These are phyloP conservation scores for Sandelia bainsii DNA, from an alignment of 2,797 vertebrate species.

Conservation along the genomic window DNA sequence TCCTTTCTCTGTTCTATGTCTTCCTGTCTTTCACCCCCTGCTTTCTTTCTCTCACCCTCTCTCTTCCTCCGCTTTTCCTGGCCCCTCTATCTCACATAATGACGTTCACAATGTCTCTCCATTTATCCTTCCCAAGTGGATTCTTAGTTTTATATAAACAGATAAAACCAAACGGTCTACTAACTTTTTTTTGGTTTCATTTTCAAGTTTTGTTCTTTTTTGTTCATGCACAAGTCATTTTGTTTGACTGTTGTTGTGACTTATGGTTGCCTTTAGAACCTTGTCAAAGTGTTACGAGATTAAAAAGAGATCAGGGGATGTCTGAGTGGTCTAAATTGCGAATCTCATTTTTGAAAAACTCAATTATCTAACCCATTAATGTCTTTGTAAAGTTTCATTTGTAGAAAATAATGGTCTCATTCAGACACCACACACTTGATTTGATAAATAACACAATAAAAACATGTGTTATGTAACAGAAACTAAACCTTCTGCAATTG, in stretches of 20 bases:
- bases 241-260: neutral
- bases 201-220: conserved; percentile 26
- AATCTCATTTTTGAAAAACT: neutral
- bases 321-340: neutral
- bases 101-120: conserved; percentile 30
- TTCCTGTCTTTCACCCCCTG: conserved; percentile 54
- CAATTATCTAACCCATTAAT: too few relatives aligned
- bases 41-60: conserved; percentile 39
- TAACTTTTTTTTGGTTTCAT: conserved; percentile 19
- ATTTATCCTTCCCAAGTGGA: conserved; percentile 39
- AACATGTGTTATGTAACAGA: too few relatives aligned
- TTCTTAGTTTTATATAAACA: conserved; percentile 61
- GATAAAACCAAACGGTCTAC: conserved; percentile 43
- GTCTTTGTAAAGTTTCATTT: too few relatives aligned
- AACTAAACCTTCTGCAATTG: too few relatives aligned
- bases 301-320: neutral
- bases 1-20: conserved; percentile 60
- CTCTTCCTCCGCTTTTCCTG: conserved; percentile 47
- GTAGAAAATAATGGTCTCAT: too few relatives aligned
- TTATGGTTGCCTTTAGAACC: neutral
- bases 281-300: neutral
- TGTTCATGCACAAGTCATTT: conserved; percentile 3
- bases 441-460: too few relatives aligned
- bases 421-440: too few relatives aligned
- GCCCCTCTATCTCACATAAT: conserved; percentile 37